Evolutionary conservation across 2,113 vertebrate species (phyloP).

Genomic region (Leuciscus idus): DNA sequence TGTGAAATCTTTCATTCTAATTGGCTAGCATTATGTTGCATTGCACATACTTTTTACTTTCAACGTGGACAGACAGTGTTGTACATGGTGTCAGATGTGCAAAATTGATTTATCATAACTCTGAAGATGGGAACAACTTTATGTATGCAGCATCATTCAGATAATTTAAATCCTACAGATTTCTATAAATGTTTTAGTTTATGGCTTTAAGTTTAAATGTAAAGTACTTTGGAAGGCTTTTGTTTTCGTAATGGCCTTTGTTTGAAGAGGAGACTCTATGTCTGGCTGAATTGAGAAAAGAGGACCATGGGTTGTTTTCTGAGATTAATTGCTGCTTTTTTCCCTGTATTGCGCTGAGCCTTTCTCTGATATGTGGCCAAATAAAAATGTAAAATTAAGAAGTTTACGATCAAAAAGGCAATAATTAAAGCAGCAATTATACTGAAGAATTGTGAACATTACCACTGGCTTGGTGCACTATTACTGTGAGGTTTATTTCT

Average conservation of each 20-base stretch:
- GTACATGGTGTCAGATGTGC: background rate
- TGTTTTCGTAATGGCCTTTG: conserved; percentile 49
- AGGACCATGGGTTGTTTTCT: conserved; percentile 58
- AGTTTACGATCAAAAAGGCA: conserved; percentile 59
- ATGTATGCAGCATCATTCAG: background rate
- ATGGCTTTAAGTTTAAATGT: background rate
- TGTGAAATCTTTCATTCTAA: too few species aligned
- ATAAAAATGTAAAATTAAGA: conserved; percentile 62
- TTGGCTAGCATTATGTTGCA: background rate
- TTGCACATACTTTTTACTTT: background rate
- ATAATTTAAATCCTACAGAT: background rate
- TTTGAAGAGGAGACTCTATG: conserved; percentile 64
- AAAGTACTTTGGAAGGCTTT: background rate
- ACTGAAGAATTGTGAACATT: background rate
- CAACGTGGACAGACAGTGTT: background rate
- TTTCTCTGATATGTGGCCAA: conserved; percentile 60
- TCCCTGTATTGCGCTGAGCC: conserved; percentile 46
- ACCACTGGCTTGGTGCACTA: conserved; percentile 36
- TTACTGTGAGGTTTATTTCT: conserved; percentile 43
- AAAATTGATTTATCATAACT: background rate
- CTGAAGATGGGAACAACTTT: background rate
- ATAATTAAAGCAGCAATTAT: conserved; percentile 57
- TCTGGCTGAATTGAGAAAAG: conserved; percentile 53
- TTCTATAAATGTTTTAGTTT: background rate
- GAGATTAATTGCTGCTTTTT: conserved; percentile 64